phyloP scores from a whole-genome alignment of 1,140 invertebrate genomes.

The Drosophila rhopaloa region DNA sequence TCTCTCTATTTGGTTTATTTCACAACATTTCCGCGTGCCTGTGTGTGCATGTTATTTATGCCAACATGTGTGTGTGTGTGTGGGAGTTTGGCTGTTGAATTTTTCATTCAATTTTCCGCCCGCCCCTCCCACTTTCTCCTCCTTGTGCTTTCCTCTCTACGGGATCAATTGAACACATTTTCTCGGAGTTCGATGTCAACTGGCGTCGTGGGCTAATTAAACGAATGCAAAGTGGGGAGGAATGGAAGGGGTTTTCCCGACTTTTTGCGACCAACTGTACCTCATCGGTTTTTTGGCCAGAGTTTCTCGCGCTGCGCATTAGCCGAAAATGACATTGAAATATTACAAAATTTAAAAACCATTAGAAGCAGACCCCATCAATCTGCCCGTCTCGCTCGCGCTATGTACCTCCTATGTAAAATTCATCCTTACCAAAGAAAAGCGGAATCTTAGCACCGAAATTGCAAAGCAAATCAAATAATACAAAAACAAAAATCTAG shows the following conservation, averaged over 20 bases:
- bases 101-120: slow-evolving; percentile 54
- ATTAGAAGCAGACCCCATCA: slow-evolving; percentile 66
- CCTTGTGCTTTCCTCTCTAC: too few relatives aligned
- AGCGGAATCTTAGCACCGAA: slow-evolving; percentile 59
- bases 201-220: slow-evolving; percentile 23
- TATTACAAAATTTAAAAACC: slow-evolving; percentile 82
- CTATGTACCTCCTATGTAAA: slow-evolving; percentile 30
- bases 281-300: background rate
- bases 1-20: slow-evolving; percentile 74
- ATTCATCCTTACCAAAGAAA: slow-evolving; percentile 48
- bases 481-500: slow-evolving; percentile 28
- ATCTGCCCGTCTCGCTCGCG: background rate
- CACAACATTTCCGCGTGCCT: slow-evolving; percentile 60
- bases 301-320: slow-evolving; percentile 53
- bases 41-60: slow-evolving; percentile 31
- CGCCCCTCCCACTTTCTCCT: slow-evolving; percentile 8
- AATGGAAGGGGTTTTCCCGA: slow-evolving; percentile 15
- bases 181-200: slow-evolving; percentile 16
- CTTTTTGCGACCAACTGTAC: slow-evolving; percentile 69
- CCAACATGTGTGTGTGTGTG: slow-evolving; percentile 15
- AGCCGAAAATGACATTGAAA: slow-evolving; percentile 78
- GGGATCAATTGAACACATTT: slow-evolving; percentile 7
- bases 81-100: slow-evolving; percentile 30
- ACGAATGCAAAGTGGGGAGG: too few relatives aligned
- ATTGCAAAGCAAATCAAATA: slow-evolving; percentile 73